Base-by-base conservation (phyloP, 2,113 vertebrate genomes). In the Takifugu flavidus region DNA sequence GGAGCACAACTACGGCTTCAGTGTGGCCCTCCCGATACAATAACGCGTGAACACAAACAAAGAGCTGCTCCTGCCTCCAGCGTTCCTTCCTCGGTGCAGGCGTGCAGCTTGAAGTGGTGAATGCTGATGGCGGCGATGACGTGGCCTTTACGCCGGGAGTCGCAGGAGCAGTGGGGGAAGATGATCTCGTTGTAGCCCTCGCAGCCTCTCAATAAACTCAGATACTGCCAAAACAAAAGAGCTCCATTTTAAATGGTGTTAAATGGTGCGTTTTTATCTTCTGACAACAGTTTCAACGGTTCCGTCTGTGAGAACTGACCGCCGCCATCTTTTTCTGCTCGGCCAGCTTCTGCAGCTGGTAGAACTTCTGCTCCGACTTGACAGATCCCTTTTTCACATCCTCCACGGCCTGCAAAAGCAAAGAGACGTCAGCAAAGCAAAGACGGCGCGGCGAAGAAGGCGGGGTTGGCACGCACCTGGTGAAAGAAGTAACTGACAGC, bases 181-280 rank as follows among this genome's bases (percentile, higher is more conserved):
- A 92, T 87, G 74, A 99, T 94, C 84, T 98, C 95, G 34, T 95
- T 98, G 91, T 98, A 99, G 53, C 95, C 95, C 62, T 98, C 95
- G 4, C 96, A 98, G 0, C 90, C 89, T 65, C 95, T 88, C 61
- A 99, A 72, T 91, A 98, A 90, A 69, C 90, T 96, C 58, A 99
- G 87, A 59, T 98, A 99, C 96, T 99, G 80, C 59, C 7, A 11
- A 25, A 46, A 10, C 20, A 65, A 46, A 34, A 70, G 34, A 29
- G 27, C 14, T 39, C 34, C 11, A 11, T 39, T 39, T 39, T 39
- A 39, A 39, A 10, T 39, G 7, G 1, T 20, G 20, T 20, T 20
- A 20, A 20, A 20, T 20, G 20, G 20, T 20, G 20, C 20, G 20
- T 20, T 20, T 20, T 20, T 20, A 20, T 20, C 20, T 20, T 20